phyloP scores from a whole-genome alignment of 2,797 vertebrate genomes.

The Moxostoma hubbsi region DNA sequence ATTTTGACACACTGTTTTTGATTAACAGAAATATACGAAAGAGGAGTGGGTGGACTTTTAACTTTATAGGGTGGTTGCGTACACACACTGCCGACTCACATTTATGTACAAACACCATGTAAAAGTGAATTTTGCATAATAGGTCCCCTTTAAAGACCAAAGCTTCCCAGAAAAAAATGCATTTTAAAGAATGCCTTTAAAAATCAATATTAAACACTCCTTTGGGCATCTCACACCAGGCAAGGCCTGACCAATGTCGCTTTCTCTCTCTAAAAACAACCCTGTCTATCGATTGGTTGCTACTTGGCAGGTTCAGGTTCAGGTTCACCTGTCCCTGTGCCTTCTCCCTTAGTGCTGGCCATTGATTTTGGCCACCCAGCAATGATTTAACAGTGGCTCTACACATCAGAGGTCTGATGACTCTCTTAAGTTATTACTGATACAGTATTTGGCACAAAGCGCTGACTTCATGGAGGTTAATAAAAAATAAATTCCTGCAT shows the following conservation, averaged over 20 bases:
- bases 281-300: constrained; percentile 1
- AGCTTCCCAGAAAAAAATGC: constrained; percentile 9
- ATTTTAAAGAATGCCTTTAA: constrained; percentile 21
- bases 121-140: too few species aligned
- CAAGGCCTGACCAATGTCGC: background rate
- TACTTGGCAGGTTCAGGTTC: constrained; percentile 24
- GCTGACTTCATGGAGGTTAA: too few species aligned
- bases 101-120: too few species aligned
- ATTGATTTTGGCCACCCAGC: constrained; percentile 35
- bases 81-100: too few species aligned
- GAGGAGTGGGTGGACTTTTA: too few species aligned
- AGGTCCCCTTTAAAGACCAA: background rate
- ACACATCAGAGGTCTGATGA: constrained; percentile 16
- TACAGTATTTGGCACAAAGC: background rate
- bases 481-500: background rate
- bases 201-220: constrained; percentile 31
- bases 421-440: constrained; percentile 21
- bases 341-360: background rate
- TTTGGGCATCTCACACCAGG: constrained; percentile 32
- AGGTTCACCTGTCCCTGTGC: constrained; percentile 14
- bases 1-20: too few species aligned
- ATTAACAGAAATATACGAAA: too few species aligned
- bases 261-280: constrained; percentile 1
- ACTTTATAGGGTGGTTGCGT: too few species aligned
- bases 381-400: constrained; percentile 9